Percentiles rank a stretch among this genome's conserved stretches.
Conservation (phyloP, 2,113 vertebrate species). For the Campylorhamphus procurvoides region DNA sequence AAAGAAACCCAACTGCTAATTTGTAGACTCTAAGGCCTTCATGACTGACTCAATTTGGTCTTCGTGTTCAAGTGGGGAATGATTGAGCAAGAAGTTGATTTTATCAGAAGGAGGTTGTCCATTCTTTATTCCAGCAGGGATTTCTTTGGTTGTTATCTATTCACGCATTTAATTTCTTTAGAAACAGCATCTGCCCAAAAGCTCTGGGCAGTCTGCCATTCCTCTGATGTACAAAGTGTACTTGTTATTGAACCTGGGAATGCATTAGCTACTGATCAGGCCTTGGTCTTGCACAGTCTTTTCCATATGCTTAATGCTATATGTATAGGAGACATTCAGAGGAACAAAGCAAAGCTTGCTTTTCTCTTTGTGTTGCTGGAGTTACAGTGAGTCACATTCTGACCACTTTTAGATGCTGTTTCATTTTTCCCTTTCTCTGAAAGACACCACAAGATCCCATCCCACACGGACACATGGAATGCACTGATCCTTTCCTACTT, state of each 20-base stretch:
- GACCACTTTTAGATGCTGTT: not conserved
- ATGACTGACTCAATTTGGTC: constrained; percentile 27
- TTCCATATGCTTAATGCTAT: constrained; percentile 1
- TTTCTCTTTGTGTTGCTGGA: not conserved
- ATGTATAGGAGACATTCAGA: not conserved
- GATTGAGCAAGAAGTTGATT: constrained; percentile 64
- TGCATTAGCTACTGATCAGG: constrained; percentile 55
- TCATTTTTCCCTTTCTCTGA: not conserved
- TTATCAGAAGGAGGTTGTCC: constrained; percentile 62
- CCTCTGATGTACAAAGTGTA: constrained; percentile 58
- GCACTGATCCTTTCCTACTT: not conserved
- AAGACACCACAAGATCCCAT: not conserved
- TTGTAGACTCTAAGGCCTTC: constrained; percentile 28
- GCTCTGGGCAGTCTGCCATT: constrained; percentile 64
- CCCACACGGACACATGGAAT: not conserved
- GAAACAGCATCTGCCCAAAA: constrained; percentile 65
- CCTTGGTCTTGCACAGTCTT: constrained; percentile 15
- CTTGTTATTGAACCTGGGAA: constrained; percentile 63
- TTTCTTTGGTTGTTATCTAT: constrained; percentile 68
- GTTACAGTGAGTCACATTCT: not conserved
- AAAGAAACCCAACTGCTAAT: not conserved
- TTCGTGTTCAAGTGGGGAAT: not conserved
- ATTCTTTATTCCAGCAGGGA: constrained; percentile 54
- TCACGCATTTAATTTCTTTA: constrained; percentile 69
- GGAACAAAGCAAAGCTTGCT: not conserved